Evolutionary conservation across 2,113 vertebrate genomes (phyloP), one percentile per base, ranked within the genome.

Genomic region (Phoxinus phoxinus): DNA sequence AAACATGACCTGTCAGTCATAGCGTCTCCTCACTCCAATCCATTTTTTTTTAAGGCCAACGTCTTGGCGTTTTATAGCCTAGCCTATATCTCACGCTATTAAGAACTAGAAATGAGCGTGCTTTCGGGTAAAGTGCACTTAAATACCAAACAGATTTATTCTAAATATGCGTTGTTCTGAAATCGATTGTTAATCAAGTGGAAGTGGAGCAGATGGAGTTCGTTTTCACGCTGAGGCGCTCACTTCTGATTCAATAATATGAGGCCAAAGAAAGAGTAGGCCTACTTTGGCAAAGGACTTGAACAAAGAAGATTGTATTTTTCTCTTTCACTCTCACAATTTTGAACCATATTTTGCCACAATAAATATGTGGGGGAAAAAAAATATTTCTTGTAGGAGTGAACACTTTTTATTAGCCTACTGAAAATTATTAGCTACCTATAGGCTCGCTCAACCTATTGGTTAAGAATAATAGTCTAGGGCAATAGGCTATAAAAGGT

Each of bases 221-320:
- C 13, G 3, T 19, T 25, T 32, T 67, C 59, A 48, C 25, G 78
- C 78, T 27, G 78, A 63, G 76, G 76, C 32, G 23, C 56, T 61
- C 32, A 37, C 21, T 10, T 79, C 35, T 44, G 23, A 79, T 79
- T 41, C 32, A 78, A 23, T 59, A 78, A 23, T 37, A 61, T 0
- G 23, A 79, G 56, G 32, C 75, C 30, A 58, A 35, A 77, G 10
- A 58, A 35, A 77, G 10, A 77, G 9, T 51, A 51, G 48, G 48
- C 48, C 46, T 17, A 35, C 21, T 35, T 59, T 79, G 76, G 76
- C 76, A 79, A 79, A 41, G 46, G 21, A 59, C n/a, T n/a, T 17
- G 76, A 79, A 61, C 53, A 79, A 79, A 79, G 53, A 56, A 77
- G 75, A 58, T 37, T 15, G 75, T 56, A 51, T 78, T 53, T 23